A percentile compares a stretch with the other conserved stretches of the same genome.
These are phyloP conservation scores for Xylocampa areola DNA, from an alignment of 2,888 invertebrate species.

Conservation along the genomic window DNA sequence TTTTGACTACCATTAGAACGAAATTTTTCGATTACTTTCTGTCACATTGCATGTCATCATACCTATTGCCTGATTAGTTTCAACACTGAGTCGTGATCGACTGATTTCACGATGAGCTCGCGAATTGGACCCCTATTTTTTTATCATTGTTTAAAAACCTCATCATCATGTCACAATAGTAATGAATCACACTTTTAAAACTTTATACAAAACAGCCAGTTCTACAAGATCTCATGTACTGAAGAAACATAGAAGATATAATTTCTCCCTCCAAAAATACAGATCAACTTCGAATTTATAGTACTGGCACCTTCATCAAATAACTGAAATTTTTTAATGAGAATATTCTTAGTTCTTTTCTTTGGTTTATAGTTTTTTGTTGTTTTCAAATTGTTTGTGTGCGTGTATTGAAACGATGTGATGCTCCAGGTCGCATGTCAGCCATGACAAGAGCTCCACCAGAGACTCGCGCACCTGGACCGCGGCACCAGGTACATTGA, in stretches of 20 bases:
- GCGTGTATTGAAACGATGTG: slow-evolving; percentile 54
- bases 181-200: slow-evolving; percentile 19
- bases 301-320: background rate
- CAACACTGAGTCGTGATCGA: too few relatives aligned
- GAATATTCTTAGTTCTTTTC: slow-evolving; percentile 9
- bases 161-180: slow-evolving; percentile 17
- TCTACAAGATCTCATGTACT: slow-evolving; percentile 3
- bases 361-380: background rate
- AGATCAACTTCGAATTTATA: slow-evolving; percentile 8
- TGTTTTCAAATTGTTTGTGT: slow-evolving; percentile 11
- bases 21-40: too few relatives aligned
- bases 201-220: slow-evolving; percentile 7
- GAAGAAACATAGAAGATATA: slow-evolving; percentile 13
- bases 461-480: slow-evolving; percentile 83
- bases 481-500: slow-evolving; percentile 70
- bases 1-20: slow-evolving; percentile 13
- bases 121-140: too few relatives aligned
- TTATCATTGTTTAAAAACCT: background rate
- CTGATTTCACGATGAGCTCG: too few relatives aligned
- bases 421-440: slow-evolving; percentile 85
- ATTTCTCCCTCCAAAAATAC: slow-evolving; percentile 5
- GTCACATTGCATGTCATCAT: too few relatives aligned
- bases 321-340: slow-evolving; percentile 24
- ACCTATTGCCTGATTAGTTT: too few relatives aligned
- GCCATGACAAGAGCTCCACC: slow-evolving; percentile 82